Evolutionary conservation across 2,888 invertebrate genomes (phyloP).

Genomic region (Parelbella ahira): DNA sequence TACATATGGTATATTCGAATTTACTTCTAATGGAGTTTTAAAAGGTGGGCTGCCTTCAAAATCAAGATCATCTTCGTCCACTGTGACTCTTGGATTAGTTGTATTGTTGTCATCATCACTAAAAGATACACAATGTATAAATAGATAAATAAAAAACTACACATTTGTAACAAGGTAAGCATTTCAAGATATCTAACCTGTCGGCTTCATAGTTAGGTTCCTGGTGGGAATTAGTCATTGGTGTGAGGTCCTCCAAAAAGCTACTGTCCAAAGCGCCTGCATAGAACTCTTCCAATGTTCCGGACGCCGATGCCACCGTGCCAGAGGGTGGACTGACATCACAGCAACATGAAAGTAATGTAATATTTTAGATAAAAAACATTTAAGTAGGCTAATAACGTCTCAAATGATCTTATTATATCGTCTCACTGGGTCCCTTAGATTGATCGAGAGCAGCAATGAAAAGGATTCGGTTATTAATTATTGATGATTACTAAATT

Average conservation of each 20-base stretch:
- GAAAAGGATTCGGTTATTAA: no score
- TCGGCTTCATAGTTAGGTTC: slow-evolving; percentile 54
- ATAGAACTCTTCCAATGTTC: slow-evolving; percentile 76
- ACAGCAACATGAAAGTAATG: no score
- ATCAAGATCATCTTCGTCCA: slow-evolving; percentile 89
- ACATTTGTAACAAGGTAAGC: no score
- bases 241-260: slow-evolving; percentile 84
- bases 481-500: no score
- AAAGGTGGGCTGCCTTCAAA: slow-evolving; percentile 46
- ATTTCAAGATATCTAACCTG: no score
- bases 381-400: no score
- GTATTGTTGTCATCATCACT: slow-evolving; percentile 83
- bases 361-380: no score
- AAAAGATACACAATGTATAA: slow-evolving; percentile 28
- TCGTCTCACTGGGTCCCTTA: no score
- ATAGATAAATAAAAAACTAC: no score
- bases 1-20: slow-evolving; percentile 29
- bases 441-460: no score
- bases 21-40: slow-evolving; percentile 30
- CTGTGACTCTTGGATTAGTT: slow-evolving; percentile 89
- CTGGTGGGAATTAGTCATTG: slow-evolving; percentile 44
- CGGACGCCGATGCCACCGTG: slow-evolving; percentile 81
- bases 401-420: no score
- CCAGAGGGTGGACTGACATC: slow-evolving; percentile 25
- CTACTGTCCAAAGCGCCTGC: slow-evolving; percentile 87